These are phyloP conservation scores for Drosophila nigricruria DNA, from an alignment of 2,888 invertebrate species.

Conservation along the genomic window DNA sequence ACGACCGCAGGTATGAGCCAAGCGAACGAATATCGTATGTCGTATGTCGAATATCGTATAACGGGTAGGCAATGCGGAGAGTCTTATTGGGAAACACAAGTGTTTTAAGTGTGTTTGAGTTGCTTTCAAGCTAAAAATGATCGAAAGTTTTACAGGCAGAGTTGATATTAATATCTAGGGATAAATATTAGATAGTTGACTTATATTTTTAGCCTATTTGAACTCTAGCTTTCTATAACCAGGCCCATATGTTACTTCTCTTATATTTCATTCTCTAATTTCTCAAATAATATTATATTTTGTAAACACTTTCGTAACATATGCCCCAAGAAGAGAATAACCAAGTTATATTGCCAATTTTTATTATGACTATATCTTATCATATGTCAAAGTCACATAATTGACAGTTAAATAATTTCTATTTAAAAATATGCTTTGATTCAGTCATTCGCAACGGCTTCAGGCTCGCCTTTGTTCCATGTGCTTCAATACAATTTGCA, in stretches of 20 bases:
- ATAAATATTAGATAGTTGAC: background rate
- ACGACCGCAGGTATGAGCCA: slow-evolving; percentile 55
- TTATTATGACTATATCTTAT: too few species aligned
- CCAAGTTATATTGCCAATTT: background rate
- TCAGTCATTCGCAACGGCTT: background rate
- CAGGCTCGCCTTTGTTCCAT: slow-evolving; percentile 26
- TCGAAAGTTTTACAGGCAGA: background rate
- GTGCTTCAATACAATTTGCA: slow-evolving; percentile 49
- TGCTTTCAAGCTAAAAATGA: background rate
- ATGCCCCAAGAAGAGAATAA: too few species aligned
- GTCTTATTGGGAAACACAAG: background rate
- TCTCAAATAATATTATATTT: background rate
- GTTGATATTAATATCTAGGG: background rate
- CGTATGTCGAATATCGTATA: background rate
- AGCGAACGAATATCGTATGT: slow-evolving; percentile 1
- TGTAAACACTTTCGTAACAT: too few species aligned
- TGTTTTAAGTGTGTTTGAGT: background rate
- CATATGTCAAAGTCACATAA: background rate
- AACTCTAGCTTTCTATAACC: background rate
- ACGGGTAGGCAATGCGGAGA: background rate
- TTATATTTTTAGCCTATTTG: background rate
- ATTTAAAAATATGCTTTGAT: slow-evolving; percentile 11
- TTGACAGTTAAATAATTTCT: slow-evolving; percentile 16
- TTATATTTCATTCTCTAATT: background rate
- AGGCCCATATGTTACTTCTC: background rate